Evolutionary conservation across 2,888 invertebrate genomes (phyloP).

Genomic region (Orthosia incerta): DNA sequence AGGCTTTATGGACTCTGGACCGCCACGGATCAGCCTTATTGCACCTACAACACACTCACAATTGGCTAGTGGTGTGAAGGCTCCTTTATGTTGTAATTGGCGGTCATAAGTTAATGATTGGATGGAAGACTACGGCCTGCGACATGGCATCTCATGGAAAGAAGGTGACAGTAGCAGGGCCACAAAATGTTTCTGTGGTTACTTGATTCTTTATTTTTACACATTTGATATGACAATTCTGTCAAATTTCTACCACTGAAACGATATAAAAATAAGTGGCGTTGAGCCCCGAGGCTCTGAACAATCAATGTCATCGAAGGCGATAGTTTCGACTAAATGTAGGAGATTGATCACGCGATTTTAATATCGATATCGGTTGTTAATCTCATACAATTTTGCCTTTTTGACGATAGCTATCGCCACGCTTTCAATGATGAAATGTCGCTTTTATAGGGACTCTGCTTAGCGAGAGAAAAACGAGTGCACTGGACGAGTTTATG

Average conservation of each 20-base stretch:
- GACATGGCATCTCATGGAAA: not conserved
- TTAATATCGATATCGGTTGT: no score
- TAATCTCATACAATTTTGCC: no score
- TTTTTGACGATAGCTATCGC: no score
- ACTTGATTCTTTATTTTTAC: not conserved
- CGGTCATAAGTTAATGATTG: not conserved
- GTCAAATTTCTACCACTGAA: not conserved
- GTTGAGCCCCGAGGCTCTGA: not conserved
- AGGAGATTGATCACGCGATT: no score
- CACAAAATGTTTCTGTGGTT: not conserved
- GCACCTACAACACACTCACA: not conserved
- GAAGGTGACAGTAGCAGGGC: not conserved
- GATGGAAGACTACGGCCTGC: conserved; percentile 11
- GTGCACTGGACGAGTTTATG: not conserved
- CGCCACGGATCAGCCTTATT: not conserved
- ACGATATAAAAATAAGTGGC: not conserved
- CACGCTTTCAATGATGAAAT: no score
- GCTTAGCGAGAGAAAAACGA: not conserved
- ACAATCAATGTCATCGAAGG: no score
- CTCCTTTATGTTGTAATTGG: not conserved
- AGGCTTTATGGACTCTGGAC: not conserved
- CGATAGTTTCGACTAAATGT: no score
- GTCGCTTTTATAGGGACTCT: no score
- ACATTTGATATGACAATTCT: not conserved
- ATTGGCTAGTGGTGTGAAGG: not conserved